Evolutionary conservation across 23 tunicate genomes (phyloP), one percentile per base, ranked within the genome.

Genomic region (Botrylloides violaceus): DNA sequence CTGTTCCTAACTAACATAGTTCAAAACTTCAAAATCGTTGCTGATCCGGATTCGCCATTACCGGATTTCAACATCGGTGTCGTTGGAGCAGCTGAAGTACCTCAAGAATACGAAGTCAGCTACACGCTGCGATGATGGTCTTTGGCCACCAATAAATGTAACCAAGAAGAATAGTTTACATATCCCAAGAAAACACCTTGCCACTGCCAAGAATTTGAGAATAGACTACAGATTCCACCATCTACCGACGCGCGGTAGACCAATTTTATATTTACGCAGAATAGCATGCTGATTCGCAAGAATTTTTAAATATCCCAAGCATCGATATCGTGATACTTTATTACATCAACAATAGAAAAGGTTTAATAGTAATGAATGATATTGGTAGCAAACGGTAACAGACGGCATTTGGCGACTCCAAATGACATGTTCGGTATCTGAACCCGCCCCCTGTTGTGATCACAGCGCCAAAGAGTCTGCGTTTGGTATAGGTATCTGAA

Each of bases 221-320:
- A 28, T 23, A 58, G 4, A 12, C 12, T 5, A 31, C 70, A 28
- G 29, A 63, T 3, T 63, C 29, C 70, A 63, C 70, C 70, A 63
- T 4, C 70, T 31, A 28, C 33, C 70, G 4, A 19, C 29, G 32
- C 9, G 33, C 70, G 35, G 70, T 33, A 63, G 70, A 31, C 19
- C 33, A 63, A 63, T 63, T 33, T 63, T 63, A 63, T 63, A 63
- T 63, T 63, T 63, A 63, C 29, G 70, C 70, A 33, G 70, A 63
- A 63, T 63, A 63, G 70, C 35, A 63, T 63, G 70, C 70, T 28
- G 70, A 63, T 63, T 63, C 70, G 70, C 70, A 23, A n/a, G n/a
- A n/a, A 27, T 26, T 63, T 63, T 63, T 28, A 63, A 63, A 63
- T 63, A 63, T 63, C 33, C 70, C 70, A 33, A 63, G 70, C 36